Evolutionary conservation across 2,888 invertebrate species (phyloP).

Genomic region (Nomada ferruginata): DNA sequence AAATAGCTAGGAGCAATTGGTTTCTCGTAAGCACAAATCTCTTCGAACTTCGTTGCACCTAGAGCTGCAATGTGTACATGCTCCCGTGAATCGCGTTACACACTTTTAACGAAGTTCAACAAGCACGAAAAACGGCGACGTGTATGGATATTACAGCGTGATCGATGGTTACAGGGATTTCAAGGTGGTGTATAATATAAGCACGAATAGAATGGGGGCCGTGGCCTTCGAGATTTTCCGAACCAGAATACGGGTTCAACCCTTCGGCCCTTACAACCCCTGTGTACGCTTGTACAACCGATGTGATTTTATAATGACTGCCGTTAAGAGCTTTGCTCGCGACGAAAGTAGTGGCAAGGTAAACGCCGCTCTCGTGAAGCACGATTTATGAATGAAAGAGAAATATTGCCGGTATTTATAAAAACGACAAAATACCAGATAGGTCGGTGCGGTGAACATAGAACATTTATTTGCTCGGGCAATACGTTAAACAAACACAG

Average conservation of each 20-base stretch:
- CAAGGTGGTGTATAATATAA: constrained; percentile 47
- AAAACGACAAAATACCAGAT: constrained; percentile 46
- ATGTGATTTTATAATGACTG: constrained; percentile 73
- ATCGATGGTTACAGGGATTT: constrained; percentile 62
- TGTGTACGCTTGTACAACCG: constrained; percentile 59
- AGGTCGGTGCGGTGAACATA: constrained; percentile 28
- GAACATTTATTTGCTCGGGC: constrained; percentile 61
- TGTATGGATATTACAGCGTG: constrained; percentile 61
- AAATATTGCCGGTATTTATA: constrained; percentile 48
- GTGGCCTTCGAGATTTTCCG: constrained; percentile 37
- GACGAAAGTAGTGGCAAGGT: constrained; percentile 58
- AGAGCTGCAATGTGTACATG: not conserved
- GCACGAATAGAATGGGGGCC: constrained; percentile 25
- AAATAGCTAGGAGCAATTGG: too few species aligned
- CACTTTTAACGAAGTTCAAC: constrained; percentile 49
- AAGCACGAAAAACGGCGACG: constrained; percentile 58
- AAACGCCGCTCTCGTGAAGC: constrained; percentile 24
- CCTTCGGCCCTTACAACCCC: constrained; percentile 66
- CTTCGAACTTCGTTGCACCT: not conserved
- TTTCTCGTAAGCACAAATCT: not conserved
- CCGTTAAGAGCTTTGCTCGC: constrained; percentile 46
- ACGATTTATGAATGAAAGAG: constrained; percentile 67
- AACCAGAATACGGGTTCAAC: constrained; percentile 53
- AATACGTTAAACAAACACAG: constrained; percentile 59
- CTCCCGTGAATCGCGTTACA: constrained; percentile 40